Evolutionary conservation across 1,140 invertebrate genomes (phyloP), one percentile per base, ranked within the genome.

Genomic region (Drosophila fuyamai): DNA sequence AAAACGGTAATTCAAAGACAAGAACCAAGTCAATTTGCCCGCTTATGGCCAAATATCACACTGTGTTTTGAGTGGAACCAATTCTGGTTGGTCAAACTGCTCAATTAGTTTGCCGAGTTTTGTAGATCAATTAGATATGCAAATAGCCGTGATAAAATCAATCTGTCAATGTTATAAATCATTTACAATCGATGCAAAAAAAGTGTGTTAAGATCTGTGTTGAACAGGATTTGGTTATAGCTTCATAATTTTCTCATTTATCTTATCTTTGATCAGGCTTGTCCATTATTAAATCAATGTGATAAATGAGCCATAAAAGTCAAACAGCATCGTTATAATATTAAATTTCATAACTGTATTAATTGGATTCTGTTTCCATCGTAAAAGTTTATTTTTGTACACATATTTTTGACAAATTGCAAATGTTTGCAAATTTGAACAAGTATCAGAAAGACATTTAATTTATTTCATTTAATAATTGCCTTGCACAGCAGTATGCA

Each of bases 111-210:
- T 43, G 9, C 44, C 29, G 35, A 66, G 32, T 76, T 76, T 76
- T 76, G 62, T 65, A 67, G 73, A 76, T 59, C 73, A 76, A 76
- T 76, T 76, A 76, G 61, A 55, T 76, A 76, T 76, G 73, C 73
- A 76, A 76, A 76, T 73, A 16, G 16, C 44, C 40, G 55, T 41
- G 61, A 46, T 68, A 68, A 54, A 68, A 38, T 12, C 36, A 66
- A 38, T 63, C 65, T 16, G 9, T 0, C 23, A 53, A 16, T 38
- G 18, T 36, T 38, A 68, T 65, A 51, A 66, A 68, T 68, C 60
- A 68, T 53, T 32, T 36, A n/a, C 46, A 51, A 27, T 43, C 65
- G 12, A 51, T n/a, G 29, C n/a, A 12, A 29, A 51, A 36, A 51
- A 55, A 35, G 6, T 58, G 41, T 29, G 32, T 13, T 36, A 32